Evolutionary conservation across 2,888 invertebrate genomes (phyloP).

Genomic region (Lasioglossum zephyrum): DNA sequence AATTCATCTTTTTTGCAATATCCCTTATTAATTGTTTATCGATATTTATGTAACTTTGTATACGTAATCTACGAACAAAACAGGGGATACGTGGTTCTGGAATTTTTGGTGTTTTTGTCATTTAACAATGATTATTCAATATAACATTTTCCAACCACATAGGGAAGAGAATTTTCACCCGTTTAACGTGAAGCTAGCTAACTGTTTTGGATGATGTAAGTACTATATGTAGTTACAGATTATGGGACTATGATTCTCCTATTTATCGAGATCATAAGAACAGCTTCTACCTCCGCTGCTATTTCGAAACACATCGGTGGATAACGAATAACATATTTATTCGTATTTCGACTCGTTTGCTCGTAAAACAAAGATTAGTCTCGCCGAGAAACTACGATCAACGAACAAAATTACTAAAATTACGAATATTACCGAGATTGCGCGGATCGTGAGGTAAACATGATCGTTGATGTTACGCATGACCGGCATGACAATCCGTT

Average conservation of each 20-base stretch:
- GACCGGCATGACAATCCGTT: not conserved
- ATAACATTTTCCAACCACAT: too few species aligned
- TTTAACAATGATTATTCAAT: too few species aligned
- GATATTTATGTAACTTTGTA: too few species aligned
- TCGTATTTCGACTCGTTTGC: not conserved
- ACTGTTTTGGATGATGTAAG: too few species aligned
- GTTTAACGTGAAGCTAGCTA: too few species aligned
- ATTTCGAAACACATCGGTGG: not conserved
- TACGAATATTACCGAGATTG: not conserved
- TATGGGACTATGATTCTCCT: not conserved
- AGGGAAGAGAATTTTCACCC: too few species aligned
- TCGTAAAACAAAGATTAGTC: not conserved
- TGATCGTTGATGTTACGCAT: not conserved
- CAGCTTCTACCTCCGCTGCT: not conserved
- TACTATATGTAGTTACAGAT: too few species aligned
- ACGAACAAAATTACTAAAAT: not conserved
- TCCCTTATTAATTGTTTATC: too few species aligned
- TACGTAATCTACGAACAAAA: too few species aligned
- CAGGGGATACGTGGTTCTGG: too few species aligned
- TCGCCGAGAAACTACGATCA: not conserved
- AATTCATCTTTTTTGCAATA: too few species aligned
- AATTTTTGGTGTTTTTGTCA: too few species aligned
- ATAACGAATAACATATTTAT: not conserved
- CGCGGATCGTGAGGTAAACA: not conserved
- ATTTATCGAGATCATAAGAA: not conserved